phyloP scores from a whole-genome alignment of 1,140 invertebrate genomes.

The Phortica variegata region DNA sequence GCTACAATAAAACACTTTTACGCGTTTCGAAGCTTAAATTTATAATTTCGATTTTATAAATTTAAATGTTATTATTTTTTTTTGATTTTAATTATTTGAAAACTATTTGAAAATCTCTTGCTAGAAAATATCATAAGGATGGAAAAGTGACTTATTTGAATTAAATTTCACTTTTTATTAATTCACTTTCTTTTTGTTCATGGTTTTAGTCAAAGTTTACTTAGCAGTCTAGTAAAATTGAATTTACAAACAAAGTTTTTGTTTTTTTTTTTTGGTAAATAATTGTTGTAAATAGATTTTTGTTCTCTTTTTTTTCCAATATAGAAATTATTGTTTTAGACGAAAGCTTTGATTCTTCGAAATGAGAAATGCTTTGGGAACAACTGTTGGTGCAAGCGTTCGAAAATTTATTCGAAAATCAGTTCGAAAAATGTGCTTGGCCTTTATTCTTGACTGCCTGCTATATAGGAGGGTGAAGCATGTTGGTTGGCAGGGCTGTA shows the following conservation, averaged over 20 bases:
- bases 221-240: conserved; percentile 45
- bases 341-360: conserved; percentile 43
- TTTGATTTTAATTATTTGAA: conserved; percentile 44
- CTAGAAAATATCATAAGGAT: conserved; percentile 34
- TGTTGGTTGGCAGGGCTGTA: background rate
- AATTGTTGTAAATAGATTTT: conserved; percentile 43
- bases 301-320: conserved; percentile 21
- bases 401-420: background rate
- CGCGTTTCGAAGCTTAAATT: conserved; percentile 43
- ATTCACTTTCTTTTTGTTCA: conserved; percentile 7
- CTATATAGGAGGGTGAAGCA: too few species aligned
- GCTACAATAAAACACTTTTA: conserved; percentile 52
- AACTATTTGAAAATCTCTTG: conserved; percentile 18
- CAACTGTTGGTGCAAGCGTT: conserved; percentile 1
- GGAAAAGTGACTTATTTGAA: conserved; percentile 10
- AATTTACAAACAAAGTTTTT: conserved; percentile 34
- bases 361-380: background rate
- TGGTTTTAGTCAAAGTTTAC: conserved; percentile 21
- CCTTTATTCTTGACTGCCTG: too few species aligned
- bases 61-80: conserved; percentile 38
- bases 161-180: conserved; percentile 4
- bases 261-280: conserved; percentile 15
- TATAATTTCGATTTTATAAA: conserved; percentile 27
- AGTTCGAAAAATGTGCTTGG: background rate
- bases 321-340: conserved; percentile 54